Evolutionary conservation across 2,797 vertebrate species (phyloP).

Genomic region (Enoplosus armatus): DNA sequence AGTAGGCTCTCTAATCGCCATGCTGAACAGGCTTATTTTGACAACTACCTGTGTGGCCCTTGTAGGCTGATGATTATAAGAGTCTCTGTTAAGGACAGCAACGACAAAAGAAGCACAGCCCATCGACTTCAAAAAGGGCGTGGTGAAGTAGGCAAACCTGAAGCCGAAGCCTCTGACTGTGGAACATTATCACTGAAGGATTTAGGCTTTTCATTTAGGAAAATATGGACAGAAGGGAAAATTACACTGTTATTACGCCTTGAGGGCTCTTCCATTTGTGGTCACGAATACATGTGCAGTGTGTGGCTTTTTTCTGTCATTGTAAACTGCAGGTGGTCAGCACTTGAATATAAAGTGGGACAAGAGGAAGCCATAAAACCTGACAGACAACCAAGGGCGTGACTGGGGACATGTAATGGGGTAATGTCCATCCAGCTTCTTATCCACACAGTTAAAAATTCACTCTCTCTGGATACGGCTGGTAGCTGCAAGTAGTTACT

Average conservation of each 20-base stretch:
- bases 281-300: neutral
- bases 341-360: constrained; percentile 20
- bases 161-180: neutral
- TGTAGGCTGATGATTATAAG: neutral
- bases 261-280: neutral
- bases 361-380: constrained; percentile 19
- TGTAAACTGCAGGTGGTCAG: constrained; percentile 20
- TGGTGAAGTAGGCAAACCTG: neutral
- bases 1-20: neutral
- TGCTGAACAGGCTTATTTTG: neutral
- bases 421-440: constrained; percentile 9
- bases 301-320: neutral
- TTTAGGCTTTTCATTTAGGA: constrained; percentile 7
- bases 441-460: constrained; percentile 19
- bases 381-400: constrained; percentile 17
- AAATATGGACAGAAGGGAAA: constrained; percentile 15
- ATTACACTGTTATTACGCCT: constrained; percentile 19
- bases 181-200: neutral
- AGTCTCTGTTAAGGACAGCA: neutral
- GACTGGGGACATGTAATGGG: neutral
- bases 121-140: constrained; percentile 4
- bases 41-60: neutral
- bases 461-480: neutral
- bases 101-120: neutral
- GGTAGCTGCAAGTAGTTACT: neutral